Base-by-base conservation (phyloP, 1,140 invertebrate genomes). In the Teleopsis dalmanni region DNA sequence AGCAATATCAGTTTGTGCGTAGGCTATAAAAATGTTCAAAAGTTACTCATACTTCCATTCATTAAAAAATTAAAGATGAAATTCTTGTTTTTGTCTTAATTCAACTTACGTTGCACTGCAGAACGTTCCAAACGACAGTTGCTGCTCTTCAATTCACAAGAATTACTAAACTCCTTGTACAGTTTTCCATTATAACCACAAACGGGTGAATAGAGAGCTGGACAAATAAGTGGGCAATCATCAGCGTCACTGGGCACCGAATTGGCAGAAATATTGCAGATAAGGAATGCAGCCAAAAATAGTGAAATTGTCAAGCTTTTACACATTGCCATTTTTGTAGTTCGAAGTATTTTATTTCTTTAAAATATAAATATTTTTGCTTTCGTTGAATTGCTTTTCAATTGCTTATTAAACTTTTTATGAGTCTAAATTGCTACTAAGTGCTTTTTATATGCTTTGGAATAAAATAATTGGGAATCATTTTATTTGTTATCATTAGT, bases 91-190 rank as follows among this genome's bases (percentile, higher is more conserved):
- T 16, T 26, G 25, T 8, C 22, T 23, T 19, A 27, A 47, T n/a
- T 33, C 8, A 3, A 51, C 53, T 58, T 41, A 58, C 60, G 44
- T 11, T 55, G 53, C 9, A 47, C 44, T 6, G 41, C 51, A 26
- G 29, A 57, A 21, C 61, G 57, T 34, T 59, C 50, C 2, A 54
- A 53, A 27, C 60, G 64, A 45, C 65, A 68, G 31, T 68, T 68
- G 43, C 50, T 48, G 27, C 53, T 48, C 48, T 58, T 42, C 3
- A 68, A 40, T 25, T 60, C 57, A 51, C 65, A 68, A 16, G 16
- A 19, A 21, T 57, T 68, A 40, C 52, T 56, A 18, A 68, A 68
- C 26, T 67, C 58, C 45, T 63, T 58, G 21, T 57, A 60, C n/a
- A 56, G 54, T 35, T 38, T 49, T 8, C 65, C 65, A 55, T 68